phyloP scores from a whole-genome alignment of 2,797 vertebrate genomes.

The Muscicapa comitata region DNA sequence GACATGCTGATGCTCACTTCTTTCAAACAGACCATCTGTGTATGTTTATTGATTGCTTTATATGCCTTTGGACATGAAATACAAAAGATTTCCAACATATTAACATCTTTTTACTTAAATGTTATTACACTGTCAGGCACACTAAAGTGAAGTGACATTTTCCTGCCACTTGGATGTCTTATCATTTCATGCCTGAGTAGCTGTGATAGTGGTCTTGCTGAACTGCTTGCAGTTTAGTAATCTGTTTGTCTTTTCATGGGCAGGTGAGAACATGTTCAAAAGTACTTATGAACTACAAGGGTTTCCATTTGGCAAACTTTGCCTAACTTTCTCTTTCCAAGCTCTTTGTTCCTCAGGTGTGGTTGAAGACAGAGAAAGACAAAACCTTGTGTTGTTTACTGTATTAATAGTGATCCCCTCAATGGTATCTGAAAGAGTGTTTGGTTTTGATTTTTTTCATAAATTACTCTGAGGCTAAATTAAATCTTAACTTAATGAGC shows the following conservation, averaged over 20 bases:
- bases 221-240: background rate
- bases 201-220: background rate
- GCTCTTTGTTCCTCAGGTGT: background rate
- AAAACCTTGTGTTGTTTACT: background rate
- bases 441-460: background rate
- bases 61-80: background rate
- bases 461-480: background rate
- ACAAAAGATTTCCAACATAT: background rate
- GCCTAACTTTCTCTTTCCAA: background rate
- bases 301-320: background rate
- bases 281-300: background rate
- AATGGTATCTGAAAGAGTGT: background rate
- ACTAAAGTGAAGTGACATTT: background rate
- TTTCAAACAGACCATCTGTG: background rate
- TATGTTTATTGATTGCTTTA: background rate
- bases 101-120: background rate
- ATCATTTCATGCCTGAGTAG: background rate
- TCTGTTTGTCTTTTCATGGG: background rate
- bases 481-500: background rate
- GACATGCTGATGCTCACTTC: background rate
- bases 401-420: background rate
- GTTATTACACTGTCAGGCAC: background rate
- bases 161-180: background rate
- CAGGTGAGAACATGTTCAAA: background rate
- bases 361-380: background rate